Evolutionary conservation across 1,140 invertebrate genomes (phyloP).

Genomic region (Pinna nobilis): DNA sequence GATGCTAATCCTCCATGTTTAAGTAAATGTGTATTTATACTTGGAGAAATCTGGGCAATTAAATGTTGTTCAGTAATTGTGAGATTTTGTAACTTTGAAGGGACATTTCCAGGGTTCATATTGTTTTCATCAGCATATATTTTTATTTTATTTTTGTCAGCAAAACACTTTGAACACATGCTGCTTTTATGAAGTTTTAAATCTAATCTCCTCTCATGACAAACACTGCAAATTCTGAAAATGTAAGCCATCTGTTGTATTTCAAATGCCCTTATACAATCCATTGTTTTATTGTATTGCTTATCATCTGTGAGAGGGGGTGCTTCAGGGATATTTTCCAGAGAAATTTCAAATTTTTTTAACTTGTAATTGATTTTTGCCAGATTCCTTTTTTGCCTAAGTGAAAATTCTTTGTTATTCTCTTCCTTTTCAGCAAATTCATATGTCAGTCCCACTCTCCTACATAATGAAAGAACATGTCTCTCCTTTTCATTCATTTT

Average conservation of each 20-base stretch:
- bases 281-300: conserved; percentile 39
- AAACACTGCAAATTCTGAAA: conserved; percentile 21
- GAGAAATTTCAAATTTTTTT: too few relatives aligned
- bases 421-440: too few relatives aligned
- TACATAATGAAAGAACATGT: too few relatives aligned
- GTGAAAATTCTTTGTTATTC: too few relatives aligned
- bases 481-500: too few relatives aligned
- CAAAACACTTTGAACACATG: conserved; percentile 9
- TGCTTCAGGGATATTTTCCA: too few relatives aligned
- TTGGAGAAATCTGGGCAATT: conserved; percentile 32
- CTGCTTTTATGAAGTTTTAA: conserved; percentile 21
- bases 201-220: conserved; percentile 26
- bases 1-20: conserved; percentile 40
- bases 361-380: too few relatives aligned
- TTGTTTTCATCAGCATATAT: conserved; percentile 36
- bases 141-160: conserved; percentile 33
- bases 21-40: conserved; percentile 35
- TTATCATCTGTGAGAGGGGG: too few relatives aligned
- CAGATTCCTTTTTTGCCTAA: too few relatives aligned
- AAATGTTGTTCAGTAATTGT: conserved; percentile 41
- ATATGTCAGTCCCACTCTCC: too few relatives aligned
- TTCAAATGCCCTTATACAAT: conserved; percentile 36
- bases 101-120: conserved; percentile 30
- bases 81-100: conserved; percentile 7
- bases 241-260: too few relatives aligned